phyloP scores from a whole-genome alignment of 1,140 invertebrate genomes.

The Cydia fagiglandana region DNA sequence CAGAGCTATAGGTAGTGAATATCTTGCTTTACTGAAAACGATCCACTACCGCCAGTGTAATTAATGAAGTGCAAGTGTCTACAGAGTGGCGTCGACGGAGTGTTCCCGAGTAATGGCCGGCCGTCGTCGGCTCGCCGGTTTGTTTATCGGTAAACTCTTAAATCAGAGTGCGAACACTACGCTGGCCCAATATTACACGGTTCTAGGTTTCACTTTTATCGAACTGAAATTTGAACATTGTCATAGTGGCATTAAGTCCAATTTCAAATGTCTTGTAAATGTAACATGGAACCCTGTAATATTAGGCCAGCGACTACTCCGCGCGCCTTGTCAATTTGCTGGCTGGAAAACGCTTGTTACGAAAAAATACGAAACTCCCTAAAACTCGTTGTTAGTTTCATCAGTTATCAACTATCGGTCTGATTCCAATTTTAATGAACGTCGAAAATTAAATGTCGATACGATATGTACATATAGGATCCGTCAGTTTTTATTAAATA shows the following conservation, averaged over 20 bases:
- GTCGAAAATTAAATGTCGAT: too few relatives aligned
- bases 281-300: too few relatives aligned
- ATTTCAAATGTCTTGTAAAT: too few relatives aligned
- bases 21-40: not conserved
- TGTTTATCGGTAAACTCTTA: constrained; percentile 48
- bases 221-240: too few relatives aligned
- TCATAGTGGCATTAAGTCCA: too few relatives aligned
- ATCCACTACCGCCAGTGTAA: not conserved
- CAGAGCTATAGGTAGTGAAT: too few relatives aligned
- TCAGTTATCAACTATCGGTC: not conserved
- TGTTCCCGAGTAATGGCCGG: not conserved
- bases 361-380: not conserved
- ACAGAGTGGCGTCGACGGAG: not conserved
- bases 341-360: constrained; percentile 23
- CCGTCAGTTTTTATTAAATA: too few relatives aligned
- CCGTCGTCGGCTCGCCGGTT: constrained; percentile 26
- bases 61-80: constrained; percentile 18
- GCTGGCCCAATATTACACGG: too few relatives aligned
- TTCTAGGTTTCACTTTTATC: too few relatives aligned
- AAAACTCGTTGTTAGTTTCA: not conserved
- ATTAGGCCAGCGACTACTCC: too few relatives aligned
- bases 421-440: too few relatives aligned
- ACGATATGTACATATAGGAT: too few relatives aligned
- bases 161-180: constrained; percentile 34
- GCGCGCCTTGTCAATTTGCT: constrained; percentile 31